These are phyloP conservation scores for Anguilla japonica DNA, from an alignment of 2,113 vertebrate genomes.

Conservation along the genomic window DNA sequence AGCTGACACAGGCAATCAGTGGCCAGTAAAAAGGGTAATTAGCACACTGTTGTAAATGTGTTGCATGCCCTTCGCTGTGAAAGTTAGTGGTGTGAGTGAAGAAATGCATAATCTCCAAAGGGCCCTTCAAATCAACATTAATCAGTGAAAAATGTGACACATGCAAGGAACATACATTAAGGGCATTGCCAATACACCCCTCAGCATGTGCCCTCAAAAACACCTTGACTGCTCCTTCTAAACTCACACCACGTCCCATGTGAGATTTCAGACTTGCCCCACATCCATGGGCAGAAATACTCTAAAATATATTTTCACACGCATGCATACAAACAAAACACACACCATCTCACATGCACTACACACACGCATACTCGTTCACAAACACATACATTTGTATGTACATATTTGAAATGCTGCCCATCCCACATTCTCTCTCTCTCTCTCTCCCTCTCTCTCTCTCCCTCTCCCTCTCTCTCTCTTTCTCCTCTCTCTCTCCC, in stretches of 20 bases:
- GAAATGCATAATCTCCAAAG: neutral
- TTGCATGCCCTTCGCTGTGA: neutral
- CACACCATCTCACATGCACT: neutral
- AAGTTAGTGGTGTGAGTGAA: neutral
- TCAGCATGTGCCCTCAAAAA: neutral
- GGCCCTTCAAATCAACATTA: neutral
- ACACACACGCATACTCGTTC: neutral
- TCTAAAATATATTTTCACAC: too few relatives aligned
- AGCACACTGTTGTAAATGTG: neutral
- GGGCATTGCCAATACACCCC: too few relatives aligned
- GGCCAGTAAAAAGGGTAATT: neutral
- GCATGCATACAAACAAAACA: too few relatives aligned
- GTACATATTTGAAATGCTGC: too few relatives aligned
- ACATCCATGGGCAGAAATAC: too few relatives aligned
- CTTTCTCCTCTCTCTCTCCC: neutral
- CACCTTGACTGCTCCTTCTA: too few relatives aligned
- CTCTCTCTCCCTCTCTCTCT: neutral
- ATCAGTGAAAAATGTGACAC: too few relatives aligned
- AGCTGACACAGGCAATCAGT: neutral
- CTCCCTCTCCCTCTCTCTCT: neutral
- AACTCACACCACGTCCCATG: too few relatives aligned
- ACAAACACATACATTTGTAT: neutral
- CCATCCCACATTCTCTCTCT: too few relatives aligned
- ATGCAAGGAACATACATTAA: too few relatives aligned
- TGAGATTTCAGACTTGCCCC: too few relatives aligned